A percentile compares a stretch with the other conserved stretches of the same genome.
These are phyloP conservation scores for Bombus cullumanus DNA, from an alignment of 1,140 invertebrate species.

Conservation along the genomic window DNA sequence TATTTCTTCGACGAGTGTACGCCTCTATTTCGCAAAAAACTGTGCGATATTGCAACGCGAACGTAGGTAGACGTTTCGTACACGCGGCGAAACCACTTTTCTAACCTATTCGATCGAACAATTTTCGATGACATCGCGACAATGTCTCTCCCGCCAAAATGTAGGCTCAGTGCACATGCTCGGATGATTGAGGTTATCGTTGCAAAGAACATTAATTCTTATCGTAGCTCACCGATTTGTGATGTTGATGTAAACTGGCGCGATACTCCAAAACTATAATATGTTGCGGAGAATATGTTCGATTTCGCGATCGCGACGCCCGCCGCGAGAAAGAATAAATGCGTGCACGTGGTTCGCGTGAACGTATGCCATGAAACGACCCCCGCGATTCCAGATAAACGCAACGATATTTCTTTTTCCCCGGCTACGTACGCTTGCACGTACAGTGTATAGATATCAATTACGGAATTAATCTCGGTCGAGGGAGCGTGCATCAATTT, in stretches of 20 bases:
- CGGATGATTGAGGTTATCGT: conserved; percentile 58
- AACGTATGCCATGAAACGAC: conserved; percentile 37
- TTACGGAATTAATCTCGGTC: conserved; percentile 51
- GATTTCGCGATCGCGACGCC: background rate
- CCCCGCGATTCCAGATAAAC: conserved; percentile 43
- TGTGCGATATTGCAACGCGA: background rate
- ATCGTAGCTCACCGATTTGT: too few species aligned
- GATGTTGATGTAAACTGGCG: background rate
- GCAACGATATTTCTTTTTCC: conserved; percentile 40
- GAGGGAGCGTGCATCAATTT: conserved; percentile 44
- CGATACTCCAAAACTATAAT: background rate
- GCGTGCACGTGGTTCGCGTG: conserved; percentile 53
- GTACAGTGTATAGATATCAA: conserved; percentile 46
- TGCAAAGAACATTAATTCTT: background rate
- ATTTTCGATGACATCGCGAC: background rate
- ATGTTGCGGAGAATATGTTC: background rate
- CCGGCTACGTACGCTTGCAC: background rate
- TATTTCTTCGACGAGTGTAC: background rate
- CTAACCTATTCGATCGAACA: background rate
- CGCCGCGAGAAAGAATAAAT: conserved; percentile 8
- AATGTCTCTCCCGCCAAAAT: conserved; percentile 72
- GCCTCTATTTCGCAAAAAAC: background rate
- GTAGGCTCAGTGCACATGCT: conserved; percentile 60
- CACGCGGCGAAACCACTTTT: too few species aligned
- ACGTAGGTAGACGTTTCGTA: background rate